Evolutionary conservation across 2,888 invertebrate genomes (phyloP), one percentile per base, ranked within the genome.

Genomic region (Phanerotoma sp.): DNA sequence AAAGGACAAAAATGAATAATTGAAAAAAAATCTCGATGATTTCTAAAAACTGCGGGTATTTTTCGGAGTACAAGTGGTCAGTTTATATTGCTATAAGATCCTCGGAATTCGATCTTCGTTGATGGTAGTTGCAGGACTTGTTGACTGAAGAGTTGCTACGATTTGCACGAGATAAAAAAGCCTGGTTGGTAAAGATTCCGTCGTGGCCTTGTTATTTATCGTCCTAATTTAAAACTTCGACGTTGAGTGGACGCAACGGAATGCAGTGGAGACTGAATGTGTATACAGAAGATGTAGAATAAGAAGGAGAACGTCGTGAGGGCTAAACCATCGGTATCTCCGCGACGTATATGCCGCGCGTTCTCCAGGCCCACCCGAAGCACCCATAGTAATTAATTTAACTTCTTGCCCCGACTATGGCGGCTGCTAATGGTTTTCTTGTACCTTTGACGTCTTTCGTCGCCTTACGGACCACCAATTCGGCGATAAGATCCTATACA

Each of bases 381-480:
- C 53, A 63, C 51, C 61, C 57, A 51, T 65, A 66, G 72, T 75
- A 75, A 76, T 76, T 75, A 75, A 75, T 76, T 76, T 75, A 74
- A 75, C 72, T 75, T 76, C 70, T 75, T 76, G 71, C 70, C 68
- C 60, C 63, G 60, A 58, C 65, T 65, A 69, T 67, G 68, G 70
- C 69, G 67, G 69, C 70, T 68, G 68, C 71, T 70, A 72, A 72
- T 71, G 70, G 70, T 70, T 69, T 72, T 72, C 69, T 70, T 71
- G 66, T 69, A 67, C 60, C 66, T 63, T 64, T 56, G 54, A 60
- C 60, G 60, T 60, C 60, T 54, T 56, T 62, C 60, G 60, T 55
- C 58, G 56, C 56, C 60, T 61, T 46, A 37, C 46, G 21, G 28
- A 33, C 33, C 30, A 46, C 21, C 33, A 21, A 33, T 33, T 35